Conservation (phyloP, 2,113 vertebrate species). For the Pardalotus punctatus region DNA sequence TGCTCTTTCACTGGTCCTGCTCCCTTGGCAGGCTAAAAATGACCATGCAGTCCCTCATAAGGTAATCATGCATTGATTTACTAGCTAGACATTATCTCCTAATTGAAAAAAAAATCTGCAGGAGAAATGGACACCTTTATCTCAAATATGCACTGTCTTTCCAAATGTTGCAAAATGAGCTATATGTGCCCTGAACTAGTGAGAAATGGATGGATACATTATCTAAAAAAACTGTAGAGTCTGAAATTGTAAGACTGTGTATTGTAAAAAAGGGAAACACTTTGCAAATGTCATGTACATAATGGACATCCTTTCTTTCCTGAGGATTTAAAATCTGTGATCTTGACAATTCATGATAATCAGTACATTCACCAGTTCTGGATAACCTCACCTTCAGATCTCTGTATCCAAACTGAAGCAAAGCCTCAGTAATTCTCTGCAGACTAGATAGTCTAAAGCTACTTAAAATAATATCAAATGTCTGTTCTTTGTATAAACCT, state of each 20-base stretch:
- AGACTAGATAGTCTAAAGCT: neutral
- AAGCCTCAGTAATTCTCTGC: neutral
- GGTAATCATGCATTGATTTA: neutral
- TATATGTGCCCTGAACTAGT: neutral
- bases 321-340: neutral
- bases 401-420: neutral
- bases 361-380: neutral
- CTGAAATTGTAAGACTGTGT: neutral
- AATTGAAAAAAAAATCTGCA: neutral
- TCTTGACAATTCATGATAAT: neutral
- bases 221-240: neutral
- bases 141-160: neutral
- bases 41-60: rapidly evolving
- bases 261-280: neutral
- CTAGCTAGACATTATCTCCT: neutral
- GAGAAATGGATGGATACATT: neutral
- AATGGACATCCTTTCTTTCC: neutral
- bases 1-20: neutral
- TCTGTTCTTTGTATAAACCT: neutral
- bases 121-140: neutral
- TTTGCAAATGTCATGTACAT: rapidly evolving
- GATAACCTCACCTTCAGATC: neutral
- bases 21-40: neutral
- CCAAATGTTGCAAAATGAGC: neutral
- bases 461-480: neutral